Evolutionary conservation across 2,888 invertebrate genomes (phyloP), one percentile per base, ranked within the genome.

Genomic region (Lepidonotus clava): DNA sequence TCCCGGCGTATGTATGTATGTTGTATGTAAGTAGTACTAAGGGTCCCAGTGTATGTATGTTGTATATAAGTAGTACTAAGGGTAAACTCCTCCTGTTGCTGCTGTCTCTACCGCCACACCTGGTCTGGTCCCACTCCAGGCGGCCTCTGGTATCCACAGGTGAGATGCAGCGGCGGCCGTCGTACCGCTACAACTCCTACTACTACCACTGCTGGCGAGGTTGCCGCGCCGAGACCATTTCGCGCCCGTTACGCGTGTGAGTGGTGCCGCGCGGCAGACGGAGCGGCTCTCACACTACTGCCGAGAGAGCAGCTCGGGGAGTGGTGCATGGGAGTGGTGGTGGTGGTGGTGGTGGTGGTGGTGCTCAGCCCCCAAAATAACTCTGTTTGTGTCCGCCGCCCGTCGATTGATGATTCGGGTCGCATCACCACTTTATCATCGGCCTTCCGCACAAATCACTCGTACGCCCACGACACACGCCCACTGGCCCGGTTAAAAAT

Each of bases 361-460:
- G n/a, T 18, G 18, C 46, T 18, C 46, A 46, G 38, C 1, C 14
- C 71, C 21, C 1, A 34, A 71, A 71, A 71, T 71, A 71, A 18
- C 71, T 24, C 36, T 71, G 71, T 71, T 71, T 71, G 71, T 71
- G 71, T 32, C 38, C 34, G 38, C 36, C 71, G 71, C 36, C 36
- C 11, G 71, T 8, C 36, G 38, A 71, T 71, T 71, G 71, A 71
- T 71, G 71, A 71, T 71, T 34, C 71, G 71, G 71, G 71, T 71
- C 71, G 36, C 71, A 38, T 71, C 71, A 71, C 71, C n/a, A 71
- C 71, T 71, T 36, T 34, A 71, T 71, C 71, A 71, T 71, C 38
- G 28, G 18, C 38, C 71, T 36, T 34, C 71, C 71, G 71, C 14
- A 38, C 71, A 71, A 71, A 71, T 71, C 71, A 71, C 38, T 71